A percentile compares a stretch with the other conserved stretches of the same genome.
phyloP scores from a whole-genome alignment of 2,888 invertebrate species.

The Calameuta idolon region DNA sequence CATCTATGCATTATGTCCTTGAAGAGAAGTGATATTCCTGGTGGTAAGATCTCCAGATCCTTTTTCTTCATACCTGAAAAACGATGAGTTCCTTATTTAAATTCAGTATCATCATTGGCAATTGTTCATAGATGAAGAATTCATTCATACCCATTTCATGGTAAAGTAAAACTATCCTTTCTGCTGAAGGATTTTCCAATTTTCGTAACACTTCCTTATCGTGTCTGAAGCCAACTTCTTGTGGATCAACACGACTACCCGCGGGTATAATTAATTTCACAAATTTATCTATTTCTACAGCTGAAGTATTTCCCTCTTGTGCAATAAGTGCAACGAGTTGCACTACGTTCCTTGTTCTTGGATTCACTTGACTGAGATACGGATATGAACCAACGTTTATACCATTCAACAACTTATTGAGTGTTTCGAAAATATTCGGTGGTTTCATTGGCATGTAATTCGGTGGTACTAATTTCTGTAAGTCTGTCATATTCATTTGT shows the following conservation, averaged over 20 bases:
- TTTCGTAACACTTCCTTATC: slow-evolving; percentile 49
- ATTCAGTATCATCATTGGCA: not conserved
- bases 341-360: slow-evolving; percentile 78
- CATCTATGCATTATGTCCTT: slow-evolving; percentile 78
- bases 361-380: slow-evolving; percentile 80
- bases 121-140: not conserved
- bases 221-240: slow-evolving; percentile 44
- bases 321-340: slow-evolving; percentile 71
- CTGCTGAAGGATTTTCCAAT: slow-evolving; percentile 48
- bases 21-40: slow-evolving; percentile 77
- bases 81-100: slow-evolving; percentile 32
- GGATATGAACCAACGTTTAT: slow-evolving; percentile 74
- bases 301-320: slow-evolving; percentile 41
- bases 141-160: slow-evolving; percentile 67
- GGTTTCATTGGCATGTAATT: slow-evolving; percentile 74
- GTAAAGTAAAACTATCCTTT: slow-evolving; percentile 71
- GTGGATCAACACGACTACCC: slow-evolving; percentile 59
- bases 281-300: slow-evolving; percentile 52
- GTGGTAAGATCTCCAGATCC: slow-evolving; percentile 79
- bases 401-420: slow-evolving; percentile 74
- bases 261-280: slow-evolving; percentile 59
- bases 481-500: slow-evolving; percentile 71
- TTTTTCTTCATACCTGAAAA: slow-evolving; percentile 73
- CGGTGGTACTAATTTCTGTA: slow-evolving; percentile 73
- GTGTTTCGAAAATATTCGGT: slow-evolving; percentile 79